Conservation (phyloP, 2,797 vertebrate species). For the Delichon dasypus region DNA sequence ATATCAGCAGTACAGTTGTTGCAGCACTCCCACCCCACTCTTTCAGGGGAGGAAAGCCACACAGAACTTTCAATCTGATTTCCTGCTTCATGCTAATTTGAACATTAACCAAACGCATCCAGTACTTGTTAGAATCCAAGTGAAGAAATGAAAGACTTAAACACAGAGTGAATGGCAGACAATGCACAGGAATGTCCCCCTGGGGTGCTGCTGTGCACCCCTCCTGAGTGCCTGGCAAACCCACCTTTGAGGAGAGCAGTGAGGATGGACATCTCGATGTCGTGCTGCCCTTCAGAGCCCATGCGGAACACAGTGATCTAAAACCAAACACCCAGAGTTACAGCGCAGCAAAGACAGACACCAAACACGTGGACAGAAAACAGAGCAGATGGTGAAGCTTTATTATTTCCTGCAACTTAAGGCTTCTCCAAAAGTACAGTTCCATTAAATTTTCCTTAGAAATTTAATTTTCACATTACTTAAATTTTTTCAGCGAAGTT, state of each 20-base stretch:
- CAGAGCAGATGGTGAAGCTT: neutral
- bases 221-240: neutral
- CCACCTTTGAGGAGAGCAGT: conserved; percentile 96
- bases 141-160: neutral
- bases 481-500: neutral
- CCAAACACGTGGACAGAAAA: neutral
- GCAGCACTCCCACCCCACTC: neutral
- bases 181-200: neutral
- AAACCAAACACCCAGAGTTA: neutral
- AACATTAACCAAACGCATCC: neutral
- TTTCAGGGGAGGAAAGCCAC: neutral
- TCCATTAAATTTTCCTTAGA: neutral
- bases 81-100: neutral
- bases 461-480: neutral
- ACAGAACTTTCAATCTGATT: neutral
- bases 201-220: neutral
- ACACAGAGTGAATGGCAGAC: neutral
- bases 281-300: conserved; percentile 94
- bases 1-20: neutral
- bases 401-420: neutral
- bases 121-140: neutral
- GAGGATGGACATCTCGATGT: conserved; percentile 97
- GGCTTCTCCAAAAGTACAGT: neutral
- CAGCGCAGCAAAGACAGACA: neutral
- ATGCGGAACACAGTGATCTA: conserved; percentile 98